Evolutionary conservation across 2,888 invertebrate species (phyloP), one percentile per base, ranked within the genome.

Genomic region (Spilarctia lutea): DNA sequence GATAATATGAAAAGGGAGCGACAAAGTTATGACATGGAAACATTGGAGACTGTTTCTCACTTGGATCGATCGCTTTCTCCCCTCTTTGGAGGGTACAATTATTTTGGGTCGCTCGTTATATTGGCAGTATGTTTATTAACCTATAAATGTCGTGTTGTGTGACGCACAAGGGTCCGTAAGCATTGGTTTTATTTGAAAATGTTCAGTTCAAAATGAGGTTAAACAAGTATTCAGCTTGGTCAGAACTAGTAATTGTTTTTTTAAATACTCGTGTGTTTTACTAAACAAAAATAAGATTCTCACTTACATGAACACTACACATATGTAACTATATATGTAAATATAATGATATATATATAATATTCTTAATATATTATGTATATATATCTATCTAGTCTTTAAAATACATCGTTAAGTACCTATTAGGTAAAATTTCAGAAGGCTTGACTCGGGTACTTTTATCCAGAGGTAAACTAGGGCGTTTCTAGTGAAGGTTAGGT

Each of bases 21-120:
- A 24, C 10, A 4, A 33, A 27, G 39, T 66, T 63, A 27, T 63
- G 63, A 30, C 3, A 33, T 48, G 63, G 18, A 48, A 68, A 67
- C 39, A 67, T 3, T n/a, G 52, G 35, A n/a, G 39, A 30, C 48
- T 65, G 20, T 7, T 42, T 30, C 66, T 42, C 56, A 67, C 67
- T 56, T 30, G 20, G 6, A 74, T 74, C 74, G 74, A 74, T 74
- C 70, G 52, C 39, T 13, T 63, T 63, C 52, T 10, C 71, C 74
- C 70, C 68, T 68, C 33, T 42, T 35, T 20, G 8, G 33, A 56
- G 70, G 74, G 56, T 24, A 60, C 56, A 63, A 68, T 48, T 60
- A 72, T 63, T 71, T 48, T 72, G 66, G 45, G 65, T 45, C 71
- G 68, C 68, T 52, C 52, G 60, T 68, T 73, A 69, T 30, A 48